phyloP scores from a whole-genome alignment of 2,797 vertebrate species.

The Otus scops region DNA sequence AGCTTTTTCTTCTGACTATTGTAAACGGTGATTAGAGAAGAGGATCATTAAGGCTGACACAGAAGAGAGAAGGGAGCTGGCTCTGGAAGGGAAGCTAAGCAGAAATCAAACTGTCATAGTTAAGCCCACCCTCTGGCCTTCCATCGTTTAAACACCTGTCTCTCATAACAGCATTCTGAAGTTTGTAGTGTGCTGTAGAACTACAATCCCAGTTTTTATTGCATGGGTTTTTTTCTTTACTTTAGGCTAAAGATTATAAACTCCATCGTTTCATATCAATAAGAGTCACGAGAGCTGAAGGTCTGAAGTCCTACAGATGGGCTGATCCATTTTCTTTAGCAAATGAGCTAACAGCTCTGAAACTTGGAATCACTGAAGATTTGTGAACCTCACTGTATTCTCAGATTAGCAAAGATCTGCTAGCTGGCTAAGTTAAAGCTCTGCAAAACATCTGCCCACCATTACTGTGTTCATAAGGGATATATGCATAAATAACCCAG shows the following conservation, averaged over 20 bases:
- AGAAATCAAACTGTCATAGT: not conserved
- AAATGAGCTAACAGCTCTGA: not conserved
- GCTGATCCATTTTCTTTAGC: not conserved
- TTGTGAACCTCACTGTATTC: not conserved
- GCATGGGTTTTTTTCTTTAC: not conserved
- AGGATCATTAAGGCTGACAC: not conserved
- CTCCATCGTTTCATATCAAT: not conserved
- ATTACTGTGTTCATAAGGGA: not conserved
- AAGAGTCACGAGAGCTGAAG: not conserved
- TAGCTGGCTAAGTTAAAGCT: not conserved
- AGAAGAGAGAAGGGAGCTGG: not conserved
- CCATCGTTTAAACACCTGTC: not conserved
- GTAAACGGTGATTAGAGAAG: not conserved
- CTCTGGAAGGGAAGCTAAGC: not conserved
- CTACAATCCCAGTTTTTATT: not conserved
- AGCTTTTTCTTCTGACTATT: not conserved
- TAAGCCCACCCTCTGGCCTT: not conserved
- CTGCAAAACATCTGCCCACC: not conserved
- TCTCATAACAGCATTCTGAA: not conserved
- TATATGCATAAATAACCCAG: not conserved
- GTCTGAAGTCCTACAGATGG: not conserved
- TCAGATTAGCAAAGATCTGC: not conserved
- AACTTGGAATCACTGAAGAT: not conserved
- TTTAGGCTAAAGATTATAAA: not conserved
- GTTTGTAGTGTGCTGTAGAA: not conserved